Percentiles rank a stretch among this genome's conserved stretches.
phyloP scores from a whole-genome alignment of 2,797 vertebrate species.

The Premnoplex brunnescens region DNA sequence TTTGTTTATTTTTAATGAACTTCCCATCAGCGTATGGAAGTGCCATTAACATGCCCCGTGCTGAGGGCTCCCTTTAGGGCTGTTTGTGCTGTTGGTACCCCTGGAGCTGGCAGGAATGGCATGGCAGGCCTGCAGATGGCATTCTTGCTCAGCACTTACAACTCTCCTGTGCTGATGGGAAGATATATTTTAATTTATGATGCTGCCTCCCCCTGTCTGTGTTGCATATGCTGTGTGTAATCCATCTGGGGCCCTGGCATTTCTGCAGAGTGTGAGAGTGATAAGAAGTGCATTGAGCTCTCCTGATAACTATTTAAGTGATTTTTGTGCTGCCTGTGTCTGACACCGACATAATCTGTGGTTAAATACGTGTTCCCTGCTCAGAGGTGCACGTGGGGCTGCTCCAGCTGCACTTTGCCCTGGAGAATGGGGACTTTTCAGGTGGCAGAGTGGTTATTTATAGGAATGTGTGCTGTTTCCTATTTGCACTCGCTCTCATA shows the following conservation, averaged over 20 bases:
- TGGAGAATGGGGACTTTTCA: not conserved
- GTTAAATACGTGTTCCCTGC: not conserved
- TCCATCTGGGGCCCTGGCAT: not conserved
- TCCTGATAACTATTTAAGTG: not conserved
- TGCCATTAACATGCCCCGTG: not conserved
- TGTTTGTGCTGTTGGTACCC: not conserved
- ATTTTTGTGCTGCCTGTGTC: not conserved
- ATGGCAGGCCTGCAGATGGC: not conserved
- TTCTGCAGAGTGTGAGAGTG: not conserved
- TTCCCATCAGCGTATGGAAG: constrained; percentile 2
- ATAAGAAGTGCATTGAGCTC: not conserved
- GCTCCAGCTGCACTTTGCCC: not conserved
- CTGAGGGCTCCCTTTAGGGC: not conserved
- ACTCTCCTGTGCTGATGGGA: not conserved
- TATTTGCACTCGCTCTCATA: not conserved
- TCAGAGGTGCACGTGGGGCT: not conserved
- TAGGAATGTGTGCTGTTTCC: not conserved
- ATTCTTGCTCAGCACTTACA: constrained; percentile 13
- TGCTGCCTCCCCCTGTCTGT: not conserved
- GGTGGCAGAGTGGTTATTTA: not conserved
- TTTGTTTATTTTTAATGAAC: constrained; percentile 62
- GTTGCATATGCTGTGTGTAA: not conserved
- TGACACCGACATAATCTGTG: not conserved
- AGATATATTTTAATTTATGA: not conserved
- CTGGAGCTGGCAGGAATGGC: not conserved